Conservation (phyloP, 2,797 vertebrate genomes). For the Uromys caudimaculatus region DNA sequence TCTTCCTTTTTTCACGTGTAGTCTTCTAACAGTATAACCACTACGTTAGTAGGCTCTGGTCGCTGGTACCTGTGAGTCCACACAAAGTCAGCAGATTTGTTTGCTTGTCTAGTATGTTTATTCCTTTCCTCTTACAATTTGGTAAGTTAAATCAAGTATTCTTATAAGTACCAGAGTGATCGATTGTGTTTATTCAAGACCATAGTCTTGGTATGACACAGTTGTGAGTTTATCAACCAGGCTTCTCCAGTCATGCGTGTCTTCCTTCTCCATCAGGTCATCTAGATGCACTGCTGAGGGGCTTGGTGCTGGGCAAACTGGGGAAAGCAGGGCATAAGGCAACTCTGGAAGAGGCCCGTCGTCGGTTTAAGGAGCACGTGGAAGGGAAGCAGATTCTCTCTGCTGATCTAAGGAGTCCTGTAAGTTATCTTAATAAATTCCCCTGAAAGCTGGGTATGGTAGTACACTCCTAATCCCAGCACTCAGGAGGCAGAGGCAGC, state of each 20-base stretch:
- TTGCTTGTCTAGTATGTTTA: slow-evolving; percentile 39
- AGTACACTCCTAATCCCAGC: background rate
- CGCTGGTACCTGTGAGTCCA: slow-evolving; percentile 31
- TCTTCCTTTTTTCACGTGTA: background rate
- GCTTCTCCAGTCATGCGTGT: background rate
- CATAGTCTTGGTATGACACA: slow-evolving; percentile 9
- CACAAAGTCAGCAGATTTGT: slow-evolving; percentile 30
- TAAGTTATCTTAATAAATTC: slow-evolving; percentile 84
- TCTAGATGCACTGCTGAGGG: slow-evolving; percentile 95
- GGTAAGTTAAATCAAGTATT: slow-evolving; percentile 47
- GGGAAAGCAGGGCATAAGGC: slow-evolving; percentile 98
- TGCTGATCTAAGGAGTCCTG: slow-evolving; percentile 97
- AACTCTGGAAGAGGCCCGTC: slow-evolving; percentile 96
- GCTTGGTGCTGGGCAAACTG: slow-evolving; percentile 96
- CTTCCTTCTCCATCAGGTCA: slow-evolving; percentile 89
- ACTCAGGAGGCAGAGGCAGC: background rate
- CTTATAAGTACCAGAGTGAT: slow-evolving; percentile 18
- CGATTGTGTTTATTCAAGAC: slow-evolving; percentile 41
- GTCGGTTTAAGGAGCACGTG: slow-evolving; percentile 96
- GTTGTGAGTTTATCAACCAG: slow-evolving; percentile 28
- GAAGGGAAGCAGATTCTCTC: slow-evolving; percentile 94
- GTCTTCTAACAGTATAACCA: slow-evolving; percentile 13
- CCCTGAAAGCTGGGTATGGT: background rate
- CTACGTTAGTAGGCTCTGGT: background rate
- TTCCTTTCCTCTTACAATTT: slow-evolving; percentile 46